Conservation (phyloP, 2,113 vertebrate species). For the Hippolais icterina region DNA sequence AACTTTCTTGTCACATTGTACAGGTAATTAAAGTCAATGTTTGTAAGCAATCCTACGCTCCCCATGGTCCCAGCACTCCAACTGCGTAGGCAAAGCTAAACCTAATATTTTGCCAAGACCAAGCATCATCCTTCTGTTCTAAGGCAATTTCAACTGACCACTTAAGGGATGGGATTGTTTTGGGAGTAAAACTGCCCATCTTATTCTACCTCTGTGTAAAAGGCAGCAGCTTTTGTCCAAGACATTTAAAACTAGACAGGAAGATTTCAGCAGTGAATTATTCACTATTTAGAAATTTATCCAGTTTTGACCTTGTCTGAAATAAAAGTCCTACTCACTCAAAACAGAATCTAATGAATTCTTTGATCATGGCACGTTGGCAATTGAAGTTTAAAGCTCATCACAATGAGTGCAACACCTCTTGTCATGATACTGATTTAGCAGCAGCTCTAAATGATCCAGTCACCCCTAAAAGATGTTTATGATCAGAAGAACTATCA, state of each 20-base stretch:
- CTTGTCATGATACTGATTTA: not conserved
- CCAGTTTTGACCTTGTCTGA: not conserved
- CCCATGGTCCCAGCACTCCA: fast-evolving
- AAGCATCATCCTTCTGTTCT: not conserved
- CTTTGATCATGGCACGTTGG: not conserved
- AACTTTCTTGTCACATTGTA: not conserved
- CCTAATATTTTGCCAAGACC: not conserved
- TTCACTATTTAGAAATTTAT: not conserved
- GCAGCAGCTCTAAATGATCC: not conserved
- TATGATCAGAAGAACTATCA: not conserved
- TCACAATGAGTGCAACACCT: not conserved
- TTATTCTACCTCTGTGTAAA: not conserved
- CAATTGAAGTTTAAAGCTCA: not conserved
- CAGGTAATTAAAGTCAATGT: not conserved
- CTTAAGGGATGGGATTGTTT: not conserved
- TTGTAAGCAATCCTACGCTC: not conserved
- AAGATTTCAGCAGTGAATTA: not conserved
- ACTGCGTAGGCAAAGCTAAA: not conserved
- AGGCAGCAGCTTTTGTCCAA: not conserved
- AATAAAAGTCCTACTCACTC: not conserved
- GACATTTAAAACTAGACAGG: not conserved
- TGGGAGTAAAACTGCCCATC: not conserved
- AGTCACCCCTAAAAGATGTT: not conserved
- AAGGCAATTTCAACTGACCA: not conserved
- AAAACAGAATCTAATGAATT: not conserved